Evolutionary conservation across 2,797 vertebrate genomes (phyloP), one percentile per base, ranked within the genome.

Genomic region (Coranthus polyacanthus): DNA sequence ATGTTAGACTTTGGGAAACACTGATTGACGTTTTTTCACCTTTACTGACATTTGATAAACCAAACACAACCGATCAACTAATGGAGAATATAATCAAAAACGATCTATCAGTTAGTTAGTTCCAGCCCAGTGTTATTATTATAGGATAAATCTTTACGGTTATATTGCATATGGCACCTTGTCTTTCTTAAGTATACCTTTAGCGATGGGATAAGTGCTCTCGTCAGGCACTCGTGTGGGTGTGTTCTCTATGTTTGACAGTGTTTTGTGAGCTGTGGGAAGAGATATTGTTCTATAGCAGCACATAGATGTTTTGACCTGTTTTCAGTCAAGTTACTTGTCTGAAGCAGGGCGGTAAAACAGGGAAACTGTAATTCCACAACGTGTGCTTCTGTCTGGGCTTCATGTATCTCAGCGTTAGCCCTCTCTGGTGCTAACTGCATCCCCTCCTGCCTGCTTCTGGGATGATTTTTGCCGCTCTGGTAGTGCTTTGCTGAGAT

Each of bases 401-500:
- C 64, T 66, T 57, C 53, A 20, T 15, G 37, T 65, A 56, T 79
- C 73, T 82, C 71, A 77, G 49, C 50, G 69, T 67, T 55, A 54
- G 52, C 63, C 80, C 69, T 52, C 18, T 56, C 42, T 64, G 71
- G 59, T 78, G 58, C 77, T 86, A 72, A 87, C 72, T 65, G 67
- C 60, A 72, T 68, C 69, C 17, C 20, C 61, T 57, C 39, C 75
- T 24, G 58, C 57, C 56, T 54, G 69, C 78, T 75, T 74, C 75
- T 53, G 80, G 80, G 84, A 83, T 29, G 15, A 44, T 55, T 56
- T 38, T 78, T 69, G 55, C 22, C 18, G 47, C 59, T 51, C 66
- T 36, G 15, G 32, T 72, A 17, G 43, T 10, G 15, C 74, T 86
- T 78, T 85, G 63, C 71, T 75, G 78, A 73, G 77, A 78, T 58